phyloP scores from a whole-genome alignment of 2,797 vertebrate species.

The Buceros bicornis region DNA sequence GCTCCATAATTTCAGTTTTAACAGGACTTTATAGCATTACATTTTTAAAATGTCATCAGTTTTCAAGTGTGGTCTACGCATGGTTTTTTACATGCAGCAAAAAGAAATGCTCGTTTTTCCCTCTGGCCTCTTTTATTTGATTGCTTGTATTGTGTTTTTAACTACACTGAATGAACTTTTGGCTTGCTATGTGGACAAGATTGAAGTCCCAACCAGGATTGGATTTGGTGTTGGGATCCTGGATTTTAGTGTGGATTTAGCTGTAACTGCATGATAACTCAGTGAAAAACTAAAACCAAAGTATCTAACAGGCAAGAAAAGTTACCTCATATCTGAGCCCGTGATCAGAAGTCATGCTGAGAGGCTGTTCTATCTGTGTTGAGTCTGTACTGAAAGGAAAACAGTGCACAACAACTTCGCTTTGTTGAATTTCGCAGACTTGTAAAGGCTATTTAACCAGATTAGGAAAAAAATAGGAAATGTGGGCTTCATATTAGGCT shows the following conservation, averaged over 20 bases:
- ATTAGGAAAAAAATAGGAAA: slow-evolving; percentile 36
- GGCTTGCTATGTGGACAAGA: not conserved
- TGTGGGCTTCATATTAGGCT: slow-evolving; percentile 22
- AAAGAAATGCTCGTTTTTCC: not conserved
- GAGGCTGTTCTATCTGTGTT: slow-evolving; percentile 4
- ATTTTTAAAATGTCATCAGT: not conserved
- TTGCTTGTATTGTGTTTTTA: not conserved
- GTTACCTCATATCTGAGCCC: not conserved
- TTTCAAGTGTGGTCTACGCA: not conserved
- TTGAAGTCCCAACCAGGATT: not conserved
- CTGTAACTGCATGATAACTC: not conserved
- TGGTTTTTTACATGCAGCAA: not conserved
- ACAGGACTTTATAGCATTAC: not conserved
- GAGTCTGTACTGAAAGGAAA: slow-evolving; percentile 17
- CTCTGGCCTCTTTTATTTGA: not conserved
- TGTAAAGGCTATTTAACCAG: slow-evolving; percentile 17
- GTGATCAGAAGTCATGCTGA: not conserved
- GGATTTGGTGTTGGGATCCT: not conserved
- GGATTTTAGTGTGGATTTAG: not conserved
- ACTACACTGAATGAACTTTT: not conserved
- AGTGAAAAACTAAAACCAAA: not conserved
- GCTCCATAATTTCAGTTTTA: not conserved
- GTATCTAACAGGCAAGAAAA: not conserved
- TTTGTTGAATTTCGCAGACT: slow-evolving; percentile 32
- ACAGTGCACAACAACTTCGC: not conserved